These are phyloP conservation scores for Hemibagrus guttatus DNA, from an alignment of 2,797 vertebrate species.

Conservation along the genomic window DNA sequence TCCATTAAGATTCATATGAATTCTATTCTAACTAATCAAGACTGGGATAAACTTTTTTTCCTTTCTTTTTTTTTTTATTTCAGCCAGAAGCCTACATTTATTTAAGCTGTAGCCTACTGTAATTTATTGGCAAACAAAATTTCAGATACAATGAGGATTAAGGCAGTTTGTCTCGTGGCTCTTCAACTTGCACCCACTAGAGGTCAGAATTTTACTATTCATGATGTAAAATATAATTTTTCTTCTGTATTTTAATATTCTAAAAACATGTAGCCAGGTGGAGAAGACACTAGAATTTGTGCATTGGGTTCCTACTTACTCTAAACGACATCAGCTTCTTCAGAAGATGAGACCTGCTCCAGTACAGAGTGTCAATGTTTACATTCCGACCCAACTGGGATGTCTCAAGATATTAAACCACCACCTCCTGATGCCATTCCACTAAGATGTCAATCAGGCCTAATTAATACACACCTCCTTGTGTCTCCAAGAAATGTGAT, in stretches of 20 bases:
- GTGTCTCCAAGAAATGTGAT: neutral
- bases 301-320: neutral
- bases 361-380: neutral
- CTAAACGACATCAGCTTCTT: neutral
- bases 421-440: neutral
- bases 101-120: neutral
- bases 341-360: neutral
- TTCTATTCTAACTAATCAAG: neutral
- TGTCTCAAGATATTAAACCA: neutral
- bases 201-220: neutral
- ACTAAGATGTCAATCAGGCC: neutral
- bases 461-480: neutral
- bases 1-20: too few species aligned
- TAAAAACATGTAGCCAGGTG: neutral
- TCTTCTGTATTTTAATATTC: neutral
- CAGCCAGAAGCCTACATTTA: too few species aligned
- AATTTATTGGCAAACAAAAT: neutral
- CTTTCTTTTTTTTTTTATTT: too few species aligned
- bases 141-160: neutral
- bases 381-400: neutral
- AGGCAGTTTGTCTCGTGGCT: rapidly evolving
- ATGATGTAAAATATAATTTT: too few species aligned
- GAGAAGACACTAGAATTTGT: neutral
- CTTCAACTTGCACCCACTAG: neutral
- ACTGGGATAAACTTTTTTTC: neutral